Conservation (phyloP, 2,113 vertebrate genomes). For the Pomatostomus ruficeps region DNA sequence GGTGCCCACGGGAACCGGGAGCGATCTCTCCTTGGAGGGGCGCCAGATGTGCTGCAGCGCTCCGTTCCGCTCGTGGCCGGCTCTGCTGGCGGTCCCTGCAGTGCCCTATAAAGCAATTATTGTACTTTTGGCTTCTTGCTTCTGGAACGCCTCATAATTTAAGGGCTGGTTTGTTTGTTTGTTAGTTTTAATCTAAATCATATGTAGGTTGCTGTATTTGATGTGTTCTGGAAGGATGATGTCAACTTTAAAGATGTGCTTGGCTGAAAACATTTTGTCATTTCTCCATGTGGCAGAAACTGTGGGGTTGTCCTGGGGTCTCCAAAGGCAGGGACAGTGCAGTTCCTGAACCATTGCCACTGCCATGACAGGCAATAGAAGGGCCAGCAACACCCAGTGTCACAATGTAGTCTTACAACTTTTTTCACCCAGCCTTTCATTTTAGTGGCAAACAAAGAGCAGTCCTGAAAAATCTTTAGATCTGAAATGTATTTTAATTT, state of each 20-base stretch:
- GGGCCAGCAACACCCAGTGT: neutral
- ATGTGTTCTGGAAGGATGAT: neutral
- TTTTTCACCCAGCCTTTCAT: neutral
- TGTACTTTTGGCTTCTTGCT: constrained; percentile 1
- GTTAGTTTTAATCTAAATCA: constrained; percentile 36
- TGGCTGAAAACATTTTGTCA: neutral
- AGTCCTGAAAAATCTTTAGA: neutral
- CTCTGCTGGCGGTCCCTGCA: neutral
- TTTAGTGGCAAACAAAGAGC: neutral
- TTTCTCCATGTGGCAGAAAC: neutral
- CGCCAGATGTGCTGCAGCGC: neutral
- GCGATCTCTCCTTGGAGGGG: neutral
- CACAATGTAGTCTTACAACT: neutral
- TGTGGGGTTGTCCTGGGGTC: neutral
- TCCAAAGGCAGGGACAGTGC: neutral
- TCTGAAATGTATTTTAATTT: neutral
- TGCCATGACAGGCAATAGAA: neutral
- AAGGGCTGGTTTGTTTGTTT: constrained; percentile 31
- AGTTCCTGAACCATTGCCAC: neutral
- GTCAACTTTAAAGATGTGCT: neutral
- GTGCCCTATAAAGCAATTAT: neutral
- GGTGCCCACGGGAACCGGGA: accelerated
- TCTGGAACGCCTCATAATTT: constrained; percentile 9
- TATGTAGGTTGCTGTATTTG: neutral
- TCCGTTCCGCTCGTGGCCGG: accelerated